Percentiles rank a stretch among this genome's conserved stretches.
Evolutionary conservation across 2,797 vertebrate species (phyloP).

Genomic region (Sebastes flavidus): DNA sequence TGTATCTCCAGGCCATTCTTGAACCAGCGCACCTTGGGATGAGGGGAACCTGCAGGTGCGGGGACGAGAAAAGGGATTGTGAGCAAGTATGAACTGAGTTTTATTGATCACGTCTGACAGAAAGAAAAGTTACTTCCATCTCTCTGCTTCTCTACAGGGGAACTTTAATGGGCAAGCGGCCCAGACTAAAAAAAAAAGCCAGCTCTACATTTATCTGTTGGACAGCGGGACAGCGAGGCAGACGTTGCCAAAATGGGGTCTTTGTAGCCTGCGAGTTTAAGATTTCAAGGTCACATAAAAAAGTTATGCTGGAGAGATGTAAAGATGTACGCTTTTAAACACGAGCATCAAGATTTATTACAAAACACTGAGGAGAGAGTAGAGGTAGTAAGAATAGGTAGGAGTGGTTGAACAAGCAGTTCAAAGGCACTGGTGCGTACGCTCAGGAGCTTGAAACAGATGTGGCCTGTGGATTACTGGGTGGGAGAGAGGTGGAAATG

Average conservation of each 20-base stretch:
- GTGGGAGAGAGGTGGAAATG: slow-evolving; percentile 42
- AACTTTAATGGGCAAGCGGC: slow-evolving; percentile 48
- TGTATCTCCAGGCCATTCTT: slow-evolving; percentile 85
- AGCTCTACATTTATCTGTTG: slow-evolving; percentile 64
- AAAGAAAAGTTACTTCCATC: slow-evolving; percentile 62
- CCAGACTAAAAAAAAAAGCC: slow-evolving; percentile 59
- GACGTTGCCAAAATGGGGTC: slow-evolving; percentile 56
- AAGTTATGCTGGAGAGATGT: slow-evolving; percentile 33
- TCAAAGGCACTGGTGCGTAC: slow-evolving; percentile 60
- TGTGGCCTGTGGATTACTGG: slow-evolving; percentile 65
- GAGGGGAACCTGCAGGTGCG: slow-evolving; percentile 69
- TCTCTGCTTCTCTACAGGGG: slow-evolving; percentile 34
- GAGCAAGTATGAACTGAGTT: slow-evolving; percentile 23
- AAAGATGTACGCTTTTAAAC: slow-evolving; percentile 46
- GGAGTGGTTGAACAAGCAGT: slow-evolving; percentile 40
- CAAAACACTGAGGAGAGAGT: slow-evolving; percentile 45
- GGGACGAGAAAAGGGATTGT: slow-evolving; percentile 13
- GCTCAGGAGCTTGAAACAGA: slow-evolving; percentile 68
- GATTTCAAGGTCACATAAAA: slow-evolving; percentile 63
- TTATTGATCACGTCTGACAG: slow-evolving; percentile 58
- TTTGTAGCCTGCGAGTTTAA: slow-evolving; percentile 31
- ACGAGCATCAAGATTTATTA: slow-evolving; percentile 60
- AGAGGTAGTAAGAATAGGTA: slow-evolving; percentile 36
- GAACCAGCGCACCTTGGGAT: slow-evolving; percentile 86
- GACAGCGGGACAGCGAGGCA: slow-evolving; percentile 55